Percentiles rank a stretch among this genome's conserved stretches.
phyloP scores from a whole-genome alignment of 2,888 invertebrate genomes.

The Apamea crenata region DNA sequence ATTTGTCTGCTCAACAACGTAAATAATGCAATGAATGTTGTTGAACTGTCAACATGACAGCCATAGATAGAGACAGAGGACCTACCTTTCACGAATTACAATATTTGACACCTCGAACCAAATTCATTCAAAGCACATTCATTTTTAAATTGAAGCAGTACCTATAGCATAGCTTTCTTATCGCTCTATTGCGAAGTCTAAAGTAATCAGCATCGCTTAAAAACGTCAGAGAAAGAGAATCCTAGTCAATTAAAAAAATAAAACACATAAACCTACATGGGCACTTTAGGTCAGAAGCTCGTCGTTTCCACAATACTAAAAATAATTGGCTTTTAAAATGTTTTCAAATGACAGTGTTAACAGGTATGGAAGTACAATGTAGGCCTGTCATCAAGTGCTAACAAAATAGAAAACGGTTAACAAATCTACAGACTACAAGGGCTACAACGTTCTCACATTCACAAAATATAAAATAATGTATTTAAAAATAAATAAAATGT shows the following conservation, averaged over 20 bases:
- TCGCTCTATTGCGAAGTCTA: background rate
- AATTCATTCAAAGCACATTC: background rate
- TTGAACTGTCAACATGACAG: no score
- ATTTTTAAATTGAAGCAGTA: background rate
- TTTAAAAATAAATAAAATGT: background rate
- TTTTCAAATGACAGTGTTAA: background rate
- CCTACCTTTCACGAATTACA: no score
- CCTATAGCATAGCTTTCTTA: background rate
- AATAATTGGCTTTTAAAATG: background rate
- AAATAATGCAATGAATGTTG: no score
- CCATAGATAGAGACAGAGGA: background rate
- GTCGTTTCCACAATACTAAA: background rate
- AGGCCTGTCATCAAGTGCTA: background rate
- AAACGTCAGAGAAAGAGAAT: background rate
- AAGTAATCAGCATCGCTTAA: background rate
- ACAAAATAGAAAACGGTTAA: background rate
- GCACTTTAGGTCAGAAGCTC: background rate
- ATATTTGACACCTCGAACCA: background rate
- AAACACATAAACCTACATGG: no score
- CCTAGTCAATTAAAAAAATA: background rate
- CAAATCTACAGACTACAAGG: background rate
- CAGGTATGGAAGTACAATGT: background rate
- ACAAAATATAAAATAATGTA: background rate
- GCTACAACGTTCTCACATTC: background rate
- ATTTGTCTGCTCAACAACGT: background rate